These are phyloP conservation scores for Campodea augens DNA, from an alignment of 1,140 invertebrate genomes.

Conservation along the genomic window DNA sequence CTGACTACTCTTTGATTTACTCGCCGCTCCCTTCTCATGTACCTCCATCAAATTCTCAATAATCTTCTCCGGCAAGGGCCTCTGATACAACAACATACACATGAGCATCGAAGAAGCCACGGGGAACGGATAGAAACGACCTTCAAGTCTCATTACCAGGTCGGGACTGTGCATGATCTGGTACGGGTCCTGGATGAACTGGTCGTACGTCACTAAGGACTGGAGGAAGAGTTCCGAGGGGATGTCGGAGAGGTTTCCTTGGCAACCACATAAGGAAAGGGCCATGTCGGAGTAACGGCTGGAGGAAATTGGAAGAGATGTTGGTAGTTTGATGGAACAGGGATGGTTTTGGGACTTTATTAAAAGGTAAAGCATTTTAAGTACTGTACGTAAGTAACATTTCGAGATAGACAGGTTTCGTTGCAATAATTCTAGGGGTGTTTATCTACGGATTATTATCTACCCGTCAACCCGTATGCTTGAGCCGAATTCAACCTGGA, in stretches of 20 bases:
- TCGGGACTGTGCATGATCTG: conserved; percentile 57
- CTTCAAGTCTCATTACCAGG: conserved; percentile 68
- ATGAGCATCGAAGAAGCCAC: conserved; percentile 72
- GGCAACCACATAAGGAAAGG: conserved; percentile 62
- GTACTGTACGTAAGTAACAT: no score
- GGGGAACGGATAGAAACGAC: conserved; percentile 75
- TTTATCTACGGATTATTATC: no score
- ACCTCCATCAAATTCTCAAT: conserved; percentile 8
- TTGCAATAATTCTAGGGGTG: no score
- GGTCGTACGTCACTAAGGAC: conserved; percentile 56
- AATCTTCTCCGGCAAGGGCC: conserved; percentile 46
- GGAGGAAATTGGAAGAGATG: conserved; percentile 12
- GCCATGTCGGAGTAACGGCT: conserved; percentile 35
- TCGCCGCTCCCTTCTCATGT: conserved; percentile 15
- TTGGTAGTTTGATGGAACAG: conserved; percentile 1
- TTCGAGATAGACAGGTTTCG: no score
- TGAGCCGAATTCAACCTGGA: no score
- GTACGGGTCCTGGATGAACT: conserved; percentile 59
- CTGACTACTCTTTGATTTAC: conserved; percentile 4
- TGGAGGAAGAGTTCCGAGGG: conserved; percentile 45
- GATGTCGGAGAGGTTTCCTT: conserved; percentile 36
- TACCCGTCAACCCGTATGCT: no score
- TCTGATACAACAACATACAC: conserved; percentile 60
- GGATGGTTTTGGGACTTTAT: no score
- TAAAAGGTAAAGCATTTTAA: no score